Evolutionary conservation across 2,888 invertebrate genomes (phyloP), one percentile per base, ranked within the genome.

Genomic region (Keiferia lycopersicella): DNA sequence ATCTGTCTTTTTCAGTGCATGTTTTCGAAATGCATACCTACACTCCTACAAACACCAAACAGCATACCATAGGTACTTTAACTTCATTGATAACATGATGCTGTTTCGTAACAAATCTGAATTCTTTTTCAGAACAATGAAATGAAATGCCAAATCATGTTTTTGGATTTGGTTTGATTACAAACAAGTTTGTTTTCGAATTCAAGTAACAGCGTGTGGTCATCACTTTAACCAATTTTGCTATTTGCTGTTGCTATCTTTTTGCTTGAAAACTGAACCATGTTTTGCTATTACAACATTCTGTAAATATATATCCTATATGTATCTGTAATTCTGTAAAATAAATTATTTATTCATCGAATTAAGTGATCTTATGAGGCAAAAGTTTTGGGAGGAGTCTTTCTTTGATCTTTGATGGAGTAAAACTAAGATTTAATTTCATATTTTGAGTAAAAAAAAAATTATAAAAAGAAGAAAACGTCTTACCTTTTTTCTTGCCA

Each of bases 101-200:
- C 26, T 39, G 20, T 20, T 39, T 58, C 1, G 39, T 34, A 58
- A 39, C 10, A 38, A 58, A 16, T 2, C 39, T 39, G 11, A 20
- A 58, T 58, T 61, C 62, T 39, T 58, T 58, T 39, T 18, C 39
- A 26, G 58, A 58, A 58, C 39, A 39, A 39, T 58, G 12, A 56
- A 3, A 20, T 12, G 4, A 58, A 58, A 58, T 58, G 39, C 58
- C 39, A 57, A 12, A 7, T 4, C 16, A 18, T 39, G 39, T 26
- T 58, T 39, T n/a, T 38, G 20, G 39, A 58, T 22, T 26, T 38
- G 12, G 7, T 39, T n/a, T 18, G 22, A 10, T 38, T 18, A 20
- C 39, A 34, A 39, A 57, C 57, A 57, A 58, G 10, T 12, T 58
- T 58, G 58, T 58, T 58, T 57, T 16, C 18, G 16, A 39, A 22